Percentiles rank a stretch among this genome's conserved stretches.
Conservation (phyloP, 2,113 vertebrate genomes). For the Uria lomvia region DNA sequence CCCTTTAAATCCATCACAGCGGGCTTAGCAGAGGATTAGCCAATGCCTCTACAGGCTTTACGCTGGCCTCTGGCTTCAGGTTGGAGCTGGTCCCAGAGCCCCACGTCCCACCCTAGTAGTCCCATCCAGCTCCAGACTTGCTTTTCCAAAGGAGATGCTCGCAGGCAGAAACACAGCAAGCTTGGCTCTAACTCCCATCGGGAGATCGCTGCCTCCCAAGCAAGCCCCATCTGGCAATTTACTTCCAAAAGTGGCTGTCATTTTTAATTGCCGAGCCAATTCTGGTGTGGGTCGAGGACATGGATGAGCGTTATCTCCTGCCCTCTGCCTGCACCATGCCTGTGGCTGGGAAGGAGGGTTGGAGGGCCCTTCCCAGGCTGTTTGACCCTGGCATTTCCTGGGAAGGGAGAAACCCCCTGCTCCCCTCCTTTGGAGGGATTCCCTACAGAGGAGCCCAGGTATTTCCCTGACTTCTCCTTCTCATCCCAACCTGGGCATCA, state of each 20-base stretch:
- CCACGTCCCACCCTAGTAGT: background rate
- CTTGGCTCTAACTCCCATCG: accelerated
- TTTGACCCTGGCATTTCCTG: background rate
- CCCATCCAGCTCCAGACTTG: background rate
- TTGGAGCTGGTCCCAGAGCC: background rate
- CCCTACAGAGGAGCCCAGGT: accelerated
- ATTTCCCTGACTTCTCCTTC: background rate
- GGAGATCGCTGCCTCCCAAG: background rate
- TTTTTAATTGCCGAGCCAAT: background rate
- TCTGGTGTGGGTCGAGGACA: accelerated
- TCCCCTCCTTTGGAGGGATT: background rate
- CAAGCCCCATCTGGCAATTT: background rate
- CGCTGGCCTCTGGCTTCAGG: background rate
- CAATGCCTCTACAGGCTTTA: background rate
- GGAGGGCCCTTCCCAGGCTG: background rate
- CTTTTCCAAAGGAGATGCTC: background rate
- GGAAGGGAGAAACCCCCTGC: background rate
- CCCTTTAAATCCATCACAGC: slow-evolving; percentile 1
- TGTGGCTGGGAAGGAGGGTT: background rate
- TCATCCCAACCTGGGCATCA: background rate
- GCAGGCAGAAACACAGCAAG: background rate
- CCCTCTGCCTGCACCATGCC: background rate
- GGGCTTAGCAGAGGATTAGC: slow-evolving; percentile 41
- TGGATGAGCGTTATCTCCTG: background rate
- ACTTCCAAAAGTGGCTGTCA: accelerated